phyloP scores from a whole-genome alignment of 2,113 vertebrate species.

The Columba livia region DNA sequence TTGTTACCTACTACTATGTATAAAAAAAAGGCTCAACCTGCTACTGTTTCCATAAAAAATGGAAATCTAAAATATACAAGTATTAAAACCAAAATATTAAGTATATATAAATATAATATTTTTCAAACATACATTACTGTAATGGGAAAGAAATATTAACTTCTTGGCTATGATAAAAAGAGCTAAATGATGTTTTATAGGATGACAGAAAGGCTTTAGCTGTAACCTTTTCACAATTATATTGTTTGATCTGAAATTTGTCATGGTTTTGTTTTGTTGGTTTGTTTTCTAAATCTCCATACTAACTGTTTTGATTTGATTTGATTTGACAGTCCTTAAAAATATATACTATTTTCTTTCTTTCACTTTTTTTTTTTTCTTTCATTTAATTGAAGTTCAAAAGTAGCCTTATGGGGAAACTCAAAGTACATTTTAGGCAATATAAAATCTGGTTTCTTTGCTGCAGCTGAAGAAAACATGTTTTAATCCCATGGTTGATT shows the following conservation, averaged over 20 bases:
- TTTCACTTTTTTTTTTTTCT: background rate
- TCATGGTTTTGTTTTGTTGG: background rate
- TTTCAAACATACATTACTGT: background rate
- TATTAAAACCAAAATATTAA: background rate
- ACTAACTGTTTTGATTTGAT: background rate
- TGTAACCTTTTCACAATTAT: background rate
- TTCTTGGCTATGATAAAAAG: background rate
- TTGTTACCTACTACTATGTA: background rate
- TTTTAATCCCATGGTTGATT: background rate
- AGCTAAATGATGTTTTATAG: background rate
- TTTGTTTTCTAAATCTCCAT: background rate
- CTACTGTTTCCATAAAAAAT: background rate
- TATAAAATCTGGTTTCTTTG: background rate
- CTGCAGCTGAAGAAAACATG: background rate
- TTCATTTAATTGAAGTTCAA: background rate
- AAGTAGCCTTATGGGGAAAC: background rate
- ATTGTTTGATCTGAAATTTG: background rate
- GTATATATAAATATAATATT: background rate
- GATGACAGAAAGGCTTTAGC: background rate
- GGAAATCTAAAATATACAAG: background rate
- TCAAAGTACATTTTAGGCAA: background rate
- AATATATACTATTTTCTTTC: accelerated
- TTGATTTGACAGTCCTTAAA: background rate
- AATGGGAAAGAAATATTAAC: background rate
- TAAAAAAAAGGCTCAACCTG: background rate